A percentile compares a stretch with the other conserved stretches of the same genome.
Evolutionary conservation across 1,140 invertebrate species (phyloP).

Genomic region (Drosophila ambigua): DNA sequence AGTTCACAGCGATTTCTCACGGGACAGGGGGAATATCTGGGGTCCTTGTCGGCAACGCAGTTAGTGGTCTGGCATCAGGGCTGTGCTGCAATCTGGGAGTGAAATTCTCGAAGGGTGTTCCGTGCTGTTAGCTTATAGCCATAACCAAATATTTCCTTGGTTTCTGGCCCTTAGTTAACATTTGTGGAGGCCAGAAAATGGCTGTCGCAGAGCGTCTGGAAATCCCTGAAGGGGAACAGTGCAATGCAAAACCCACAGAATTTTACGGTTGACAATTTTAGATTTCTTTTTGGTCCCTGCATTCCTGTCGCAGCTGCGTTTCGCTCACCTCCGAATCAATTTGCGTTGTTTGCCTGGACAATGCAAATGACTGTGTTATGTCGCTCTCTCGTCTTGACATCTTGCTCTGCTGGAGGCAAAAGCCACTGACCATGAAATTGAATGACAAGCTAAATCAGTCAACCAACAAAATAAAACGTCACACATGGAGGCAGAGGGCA

Average conservation of each 20-base stretch:
- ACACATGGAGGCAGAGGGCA: slow-evolving; percentile 27
- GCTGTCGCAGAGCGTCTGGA: too few relatives aligned
- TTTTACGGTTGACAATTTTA: not conserved
- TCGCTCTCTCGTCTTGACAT: slow-evolving; percentile 16
- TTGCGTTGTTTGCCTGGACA: slow-evolving; percentile 54
- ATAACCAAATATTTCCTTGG: not conserved
- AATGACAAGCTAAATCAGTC: slow-evolving; percentile 79
- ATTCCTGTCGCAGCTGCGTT: slow-evolving; percentile 50
- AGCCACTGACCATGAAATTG: slow-evolving; percentile 77
- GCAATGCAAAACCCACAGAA: not conserved
- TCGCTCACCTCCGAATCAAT: slow-evolving; percentile 60
- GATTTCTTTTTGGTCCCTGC: not conserved
- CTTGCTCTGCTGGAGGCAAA: slow-evolving; percentile 46
- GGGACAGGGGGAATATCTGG: too few relatives aligned
- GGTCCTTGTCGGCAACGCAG: too few relatives aligned
- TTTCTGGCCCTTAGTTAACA: not conserved
- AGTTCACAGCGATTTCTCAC: too few relatives aligned
- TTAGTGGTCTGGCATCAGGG: too few relatives aligned
- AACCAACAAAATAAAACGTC: slow-evolving; percentile 75
- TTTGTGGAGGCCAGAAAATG: too few relatives aligned
- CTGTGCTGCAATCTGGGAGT: too few relatives aligned
- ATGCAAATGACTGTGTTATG: slow-evolving; percentile 49
- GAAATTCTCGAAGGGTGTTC: too few relatives aligned
- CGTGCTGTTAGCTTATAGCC: too few relatives aligned
- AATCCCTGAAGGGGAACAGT: too few relatives aligned